Evolutionary conservation across 2,113 vertebrate genomes (phyloP).

Genomic region (Scopus umbretta): DNA sequence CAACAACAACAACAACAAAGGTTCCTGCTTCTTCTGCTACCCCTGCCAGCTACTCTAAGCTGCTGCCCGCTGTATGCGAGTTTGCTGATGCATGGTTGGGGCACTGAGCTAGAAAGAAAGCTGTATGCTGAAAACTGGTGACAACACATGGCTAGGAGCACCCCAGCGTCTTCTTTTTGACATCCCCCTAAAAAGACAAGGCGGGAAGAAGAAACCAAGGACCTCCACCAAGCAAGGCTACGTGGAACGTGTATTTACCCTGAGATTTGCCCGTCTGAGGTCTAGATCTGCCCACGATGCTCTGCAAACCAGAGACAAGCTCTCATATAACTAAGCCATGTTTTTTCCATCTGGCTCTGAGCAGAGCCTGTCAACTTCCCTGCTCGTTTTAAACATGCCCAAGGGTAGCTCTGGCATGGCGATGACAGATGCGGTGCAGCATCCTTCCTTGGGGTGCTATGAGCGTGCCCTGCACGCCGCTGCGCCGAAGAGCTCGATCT

Average conservation of each 20-base stretch:
- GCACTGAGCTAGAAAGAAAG: not conserved
- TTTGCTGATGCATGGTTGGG: not conserved
- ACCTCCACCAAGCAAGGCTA: not conserved
- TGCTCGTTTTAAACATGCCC: not conserved
- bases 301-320: not conserved
- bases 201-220: not conserved
- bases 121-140: not conserved
- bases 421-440: not conserved
- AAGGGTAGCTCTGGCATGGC: not conserved
- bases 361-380: not conserved
- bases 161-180: not conserved
- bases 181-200: not conserved
- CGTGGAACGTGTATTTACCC: not conserved
- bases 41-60: not conserved
- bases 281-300: not conserved
- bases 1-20: no score
- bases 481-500: not conserved
- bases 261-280: not conserved
- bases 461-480: fast-evolving
- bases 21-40: not conserved
- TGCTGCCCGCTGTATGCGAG: not conserved
- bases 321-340: not conserved
- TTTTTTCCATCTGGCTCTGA: not conserved
- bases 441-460: not conserved
- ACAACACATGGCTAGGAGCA: not conserved